These are phyloP conservation scores for Leucopternis melanops DNA, from an alignment of 2,113 vertebrate genomes.

Conservation along the genomic window DNA sequence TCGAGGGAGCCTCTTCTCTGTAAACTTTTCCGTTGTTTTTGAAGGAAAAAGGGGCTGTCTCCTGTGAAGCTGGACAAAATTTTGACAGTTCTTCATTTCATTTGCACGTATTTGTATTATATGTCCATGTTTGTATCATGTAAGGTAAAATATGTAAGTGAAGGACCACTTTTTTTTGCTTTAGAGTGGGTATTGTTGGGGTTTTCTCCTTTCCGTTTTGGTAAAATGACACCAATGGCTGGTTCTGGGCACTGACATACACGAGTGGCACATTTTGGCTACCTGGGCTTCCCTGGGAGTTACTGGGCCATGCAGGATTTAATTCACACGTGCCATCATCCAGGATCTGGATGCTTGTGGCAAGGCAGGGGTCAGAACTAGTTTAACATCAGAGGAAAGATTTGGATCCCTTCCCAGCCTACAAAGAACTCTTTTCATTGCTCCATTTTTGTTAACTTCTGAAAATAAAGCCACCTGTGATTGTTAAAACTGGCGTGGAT, in stretches of 20 bases:
- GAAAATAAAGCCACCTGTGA: not conserved
- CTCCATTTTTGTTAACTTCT: not conserved
- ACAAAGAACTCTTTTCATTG: not conserved
- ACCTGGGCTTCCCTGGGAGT: not conserved
- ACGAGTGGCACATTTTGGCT: fast-evolving
- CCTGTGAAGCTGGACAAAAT: not conserved
- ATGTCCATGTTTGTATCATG: not conserved
- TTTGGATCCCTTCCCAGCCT: not conserved
- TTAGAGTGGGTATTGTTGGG: not conserved
- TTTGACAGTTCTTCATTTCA: not conserved
- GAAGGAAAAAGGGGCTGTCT: not conserved
- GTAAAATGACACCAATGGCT: fast-evolving
- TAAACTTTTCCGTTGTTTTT: not conserved
- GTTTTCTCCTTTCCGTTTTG: not conserved
- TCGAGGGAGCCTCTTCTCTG: not conserved
- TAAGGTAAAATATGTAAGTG: fast-evolving
- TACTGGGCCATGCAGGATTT: not conserved
- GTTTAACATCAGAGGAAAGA: not conserved
- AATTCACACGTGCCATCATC: fast-evolving
- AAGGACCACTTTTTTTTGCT: not conserved
- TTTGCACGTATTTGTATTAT: not conserved
- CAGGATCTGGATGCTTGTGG: not conserved
- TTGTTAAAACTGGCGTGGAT: not conserved
- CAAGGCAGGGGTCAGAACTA: not conserved
- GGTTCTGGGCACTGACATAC: not conserved